These are phyloP conservation scores for Scylla paramamosain DNA, from an alignment of 1,140 invertebrate genomes.

Conservation along the genomic window DNA sequence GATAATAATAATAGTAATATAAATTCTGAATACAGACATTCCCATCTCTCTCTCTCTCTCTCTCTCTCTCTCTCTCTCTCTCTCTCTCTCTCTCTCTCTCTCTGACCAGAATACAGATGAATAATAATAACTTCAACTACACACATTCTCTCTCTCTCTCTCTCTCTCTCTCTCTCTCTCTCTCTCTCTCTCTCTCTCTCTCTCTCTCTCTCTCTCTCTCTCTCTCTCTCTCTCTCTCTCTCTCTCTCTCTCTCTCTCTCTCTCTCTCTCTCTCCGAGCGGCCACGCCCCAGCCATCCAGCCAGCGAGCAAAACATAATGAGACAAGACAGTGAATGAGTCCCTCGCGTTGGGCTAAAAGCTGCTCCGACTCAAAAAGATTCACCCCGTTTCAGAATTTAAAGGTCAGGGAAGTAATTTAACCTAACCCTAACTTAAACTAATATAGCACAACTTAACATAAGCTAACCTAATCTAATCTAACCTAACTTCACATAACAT, in stretches of 20 bases:
- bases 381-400: background rate
- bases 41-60: background rate
- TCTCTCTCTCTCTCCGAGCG: background rate
- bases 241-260: background rate
- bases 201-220: background rate
- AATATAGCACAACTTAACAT: too few species aligned
- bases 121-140: too few species aligned
- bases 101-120: background rate
- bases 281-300: background rate
- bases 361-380: background rate
- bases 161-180: background rate
- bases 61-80: constrained; percentile 20
- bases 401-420: too few species aligned
- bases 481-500: too few species aligned
- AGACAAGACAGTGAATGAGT: background rate
- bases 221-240: background rate
- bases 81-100: constrained; percentile 18
- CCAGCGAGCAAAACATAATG: constrained; percentile 9
- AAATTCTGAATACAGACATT: too few species aligned
- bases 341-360: background rate
- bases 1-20: too few species aligned
- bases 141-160: background rate
- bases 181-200: background rate
- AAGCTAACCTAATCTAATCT: too few species aligned
- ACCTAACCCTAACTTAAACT: too few species aligned